Base-by-base conservation (phyloP, 2,113 vertebrate genomes). In the Micromys minutus region DNA sequence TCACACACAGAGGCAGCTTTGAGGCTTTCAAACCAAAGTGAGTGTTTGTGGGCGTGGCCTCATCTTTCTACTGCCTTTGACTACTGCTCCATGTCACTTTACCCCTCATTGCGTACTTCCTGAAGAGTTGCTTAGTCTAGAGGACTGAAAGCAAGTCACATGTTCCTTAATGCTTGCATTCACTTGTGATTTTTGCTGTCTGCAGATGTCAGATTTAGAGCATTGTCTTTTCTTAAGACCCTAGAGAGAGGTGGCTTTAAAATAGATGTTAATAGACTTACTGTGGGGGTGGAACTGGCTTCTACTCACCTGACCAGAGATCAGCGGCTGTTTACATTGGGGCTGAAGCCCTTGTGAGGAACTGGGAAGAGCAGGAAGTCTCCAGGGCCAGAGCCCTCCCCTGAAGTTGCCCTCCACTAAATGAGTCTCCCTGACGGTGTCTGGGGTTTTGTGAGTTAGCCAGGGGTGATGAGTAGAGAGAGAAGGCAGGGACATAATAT, bases 401-500 rank as follows among this genome's bases (percentile, higher is more conserved):
- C 24, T 29, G 69, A 7, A 63, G 36, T 47, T 34, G 0, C 80
- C 52, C 10, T 0, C 84, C 24, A 15, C 21, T 84, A 57, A 36
- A 55, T 0, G 5, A 10, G 85, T 34, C 89, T 89, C 36, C 61
- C 26, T 75, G 1, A 1, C 2, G 15, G 24, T 36, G 11, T 79
- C 95, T 96, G 65, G 61, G 45, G 61, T 93, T 65, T 93, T 87
- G 36, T 24, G 76, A 45, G 42, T 84, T 72, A 93, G 80, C 57
- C 65, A 69, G 39, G 87, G 31, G 19, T 50, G n/a, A 45, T 0
- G 5, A 93, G 87, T 61, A 71, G 67, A 96, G 87, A 95, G 0
- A 85, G 47, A 91, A 61, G 50, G 67, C 88, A 94, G 61, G 55
- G 85, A 45, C 92, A 65, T 85, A 96, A 61, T 90, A 96, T 96